phyloP scores from a whole-genome alignment of 1,140 invertebrate genomes.

The Ostrea denselamellosa region DNA sequence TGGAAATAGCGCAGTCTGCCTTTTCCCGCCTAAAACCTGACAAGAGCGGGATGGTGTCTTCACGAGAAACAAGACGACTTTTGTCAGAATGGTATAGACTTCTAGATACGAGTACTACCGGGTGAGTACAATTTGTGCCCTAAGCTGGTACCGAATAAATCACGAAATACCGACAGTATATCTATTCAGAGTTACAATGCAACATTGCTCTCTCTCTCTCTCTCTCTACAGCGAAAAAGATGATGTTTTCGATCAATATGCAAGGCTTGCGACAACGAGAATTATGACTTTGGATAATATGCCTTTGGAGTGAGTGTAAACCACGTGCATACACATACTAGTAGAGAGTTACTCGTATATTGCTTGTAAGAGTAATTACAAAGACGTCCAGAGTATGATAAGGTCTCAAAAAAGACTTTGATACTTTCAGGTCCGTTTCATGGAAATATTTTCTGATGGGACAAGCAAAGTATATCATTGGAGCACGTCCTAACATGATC shows the following conservation, averaged over 20 bases:
- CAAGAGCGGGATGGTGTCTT: slow-evolving; percentile 51
- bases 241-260: slow-evolving; percentile 4
- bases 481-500: background rate
- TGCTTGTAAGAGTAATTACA: too few relatives aligned
- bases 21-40: slow-evolving; percentile 56
- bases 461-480: slow-evolving; percentile 17
- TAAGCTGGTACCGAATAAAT: too few relatives aligned
- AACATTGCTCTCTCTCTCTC: background rate
- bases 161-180: too few relatives aligned
- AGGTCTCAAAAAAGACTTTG: background rate
- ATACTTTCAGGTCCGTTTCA: background rate
- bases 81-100: slow-evolving; percentile 56
- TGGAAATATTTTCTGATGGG: slow-evolving; percentile 6
- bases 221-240: background rate
- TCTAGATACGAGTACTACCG: background rate
- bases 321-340: background rate
- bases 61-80: slow-evolving; percentile 47
- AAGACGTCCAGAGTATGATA: too few relatives aligned
- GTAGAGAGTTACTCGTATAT: too few relatives aligned
- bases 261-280: background rate
- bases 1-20: slow-evolving; percentile 48
- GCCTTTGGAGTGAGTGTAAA: background rate
- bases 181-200: too few relatives aligned
- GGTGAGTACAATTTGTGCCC: background rate
- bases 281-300: background rate